These are phyloP conservation scores for Pseudomyrmex sp. DNA, from an alignment of 1,140 invertebrate species.

Conservation along the genomic window DNA sequence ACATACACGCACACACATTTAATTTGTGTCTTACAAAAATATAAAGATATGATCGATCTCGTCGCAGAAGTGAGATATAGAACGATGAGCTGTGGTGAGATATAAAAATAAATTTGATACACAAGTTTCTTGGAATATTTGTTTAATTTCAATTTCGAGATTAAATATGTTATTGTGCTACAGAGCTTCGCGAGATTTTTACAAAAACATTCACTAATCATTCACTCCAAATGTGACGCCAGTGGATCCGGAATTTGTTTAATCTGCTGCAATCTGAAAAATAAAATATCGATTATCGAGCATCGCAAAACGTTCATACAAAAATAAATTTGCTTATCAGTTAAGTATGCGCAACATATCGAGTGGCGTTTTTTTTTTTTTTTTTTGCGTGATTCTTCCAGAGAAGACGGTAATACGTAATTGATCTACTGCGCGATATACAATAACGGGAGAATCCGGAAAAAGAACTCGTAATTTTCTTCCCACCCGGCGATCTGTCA, in stretches of 20 bases:
- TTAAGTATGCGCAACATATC: not conserved
- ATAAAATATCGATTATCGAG: not conserved
- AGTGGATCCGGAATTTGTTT: not conserved
- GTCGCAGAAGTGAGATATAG: too few species aligned
- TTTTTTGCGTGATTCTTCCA: not conserved
- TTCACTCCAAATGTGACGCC: not conserved
- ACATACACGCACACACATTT: too few species aligned
- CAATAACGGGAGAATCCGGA: not conserved
- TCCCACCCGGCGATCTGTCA: slow-evolving; percentile 3
- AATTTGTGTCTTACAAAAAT: too few species aligned
- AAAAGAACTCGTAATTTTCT: slow-evolving; percentile 25
- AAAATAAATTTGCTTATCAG: not conserved
- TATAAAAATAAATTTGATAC: too few species aligned
- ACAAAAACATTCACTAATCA: not conserved
- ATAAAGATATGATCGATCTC: too few species aligned
- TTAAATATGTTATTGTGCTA: not conserved
- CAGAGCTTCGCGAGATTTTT: too few species aligned
- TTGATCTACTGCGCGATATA: not conserved
- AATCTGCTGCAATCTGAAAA: not conserved
- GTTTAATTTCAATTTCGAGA: not conserved
- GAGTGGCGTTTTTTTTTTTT: not conserved
- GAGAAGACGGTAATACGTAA: not conserved
- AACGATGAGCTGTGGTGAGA: too few species aligned
- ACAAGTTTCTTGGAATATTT: not conserved
- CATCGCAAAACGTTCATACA: not conserved